A percentile compares a stretch with the other conserved stretches of the same genome.
Conservation (phyloP, 2,797 vertebrate genomes). For the Hemitrygon akajei region DNA sequence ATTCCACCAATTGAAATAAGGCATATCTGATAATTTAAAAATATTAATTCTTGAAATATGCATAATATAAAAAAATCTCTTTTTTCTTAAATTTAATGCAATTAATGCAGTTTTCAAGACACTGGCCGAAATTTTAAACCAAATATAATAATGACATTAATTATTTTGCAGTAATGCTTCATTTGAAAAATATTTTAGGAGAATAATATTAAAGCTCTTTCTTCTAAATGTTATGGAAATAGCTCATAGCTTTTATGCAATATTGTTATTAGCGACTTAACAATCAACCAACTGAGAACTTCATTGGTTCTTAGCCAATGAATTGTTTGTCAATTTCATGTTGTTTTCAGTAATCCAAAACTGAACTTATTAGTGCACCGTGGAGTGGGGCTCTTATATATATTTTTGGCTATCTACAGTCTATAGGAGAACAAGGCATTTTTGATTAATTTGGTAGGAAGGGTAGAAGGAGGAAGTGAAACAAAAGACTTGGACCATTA, state of each 20-base stretch:
- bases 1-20: slow-evolving; percentile 33
- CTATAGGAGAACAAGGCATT: background rate
- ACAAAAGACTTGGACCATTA: background rate
- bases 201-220: background rate
- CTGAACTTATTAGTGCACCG: background rate
- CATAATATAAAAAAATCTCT: background rate
- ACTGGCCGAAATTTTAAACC: background rate
- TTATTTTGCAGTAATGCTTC: background rate
- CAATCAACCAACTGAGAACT: background rate
- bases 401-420: background rate
- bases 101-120: slow-evolving; percentile 1
- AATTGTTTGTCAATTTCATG: background rate
- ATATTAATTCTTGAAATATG: background rate
- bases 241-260: background rate
- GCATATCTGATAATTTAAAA: background rate
- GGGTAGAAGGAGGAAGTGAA: background rate
- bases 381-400: background rate
- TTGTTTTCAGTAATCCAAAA: background rate
- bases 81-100: background rate
- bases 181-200: slow-evolving; percentile 16
- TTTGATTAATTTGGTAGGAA: background rate
- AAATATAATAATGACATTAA: background rate
- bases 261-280: background rate
- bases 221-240: slow-evolving; percentile 1
- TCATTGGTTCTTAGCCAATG: background rate